Conservation (phyloP, 2,797 vertebrate species). For the Acrossocheilus wenchowensis region DNA sequence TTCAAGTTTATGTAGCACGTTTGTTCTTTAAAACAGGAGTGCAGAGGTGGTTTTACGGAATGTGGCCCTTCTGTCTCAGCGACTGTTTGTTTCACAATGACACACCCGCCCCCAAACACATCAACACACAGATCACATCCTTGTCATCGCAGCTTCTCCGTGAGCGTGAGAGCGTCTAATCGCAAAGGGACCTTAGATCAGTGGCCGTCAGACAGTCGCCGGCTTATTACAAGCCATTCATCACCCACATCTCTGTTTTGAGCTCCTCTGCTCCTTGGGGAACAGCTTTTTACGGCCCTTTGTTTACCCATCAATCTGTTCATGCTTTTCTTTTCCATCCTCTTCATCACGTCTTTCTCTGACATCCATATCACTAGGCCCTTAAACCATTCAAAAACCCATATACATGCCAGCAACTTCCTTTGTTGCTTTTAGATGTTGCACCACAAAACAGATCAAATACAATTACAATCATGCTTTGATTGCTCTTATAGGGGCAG, state of each 20-base stretch:
- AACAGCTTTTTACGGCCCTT: slow-evolving; percentile 61
- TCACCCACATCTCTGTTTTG: slow-evolving; percentile 66
- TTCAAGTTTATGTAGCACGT: slow-evolving; percentile 1
- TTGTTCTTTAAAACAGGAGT: slow-evolving; percentile 1
- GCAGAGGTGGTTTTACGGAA: slow-evolving; percentile 17
- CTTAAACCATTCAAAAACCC: slow-evolving; percentile 31
- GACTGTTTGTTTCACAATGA: slow-evolving; percentile 55
- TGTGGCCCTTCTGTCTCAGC: slow-evolving; percentile 35
- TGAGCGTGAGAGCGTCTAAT: slow-evolving; percentile 63
- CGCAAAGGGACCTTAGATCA: slow-evolving; percentile 68
- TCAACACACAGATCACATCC: slow-evolving; percentile 63
- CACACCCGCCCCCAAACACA: slow-evolving; percentile 52
- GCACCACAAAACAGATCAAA: slow-evolving; percentile 21
- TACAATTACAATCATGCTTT: slow-evolving; percentile 5
- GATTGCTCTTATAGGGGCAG: background rate
- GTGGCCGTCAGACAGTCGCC: slow-evolving; percentile 67
- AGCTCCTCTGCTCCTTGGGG: slow-evolving; percentile 62
- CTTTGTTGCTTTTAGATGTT: slow-evolving; percentile 24
- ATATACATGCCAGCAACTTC: slow-evolving; percentile 25
- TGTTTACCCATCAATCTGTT: slow-evolving; percentile 64
- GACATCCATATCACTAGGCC: slow-evolving; percentile 45
- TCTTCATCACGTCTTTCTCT: slow-evolving; percentile 52
- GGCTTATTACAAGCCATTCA: slow-evolving; percentile 76
- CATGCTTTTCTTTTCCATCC: slow-evolving; percentile 56
- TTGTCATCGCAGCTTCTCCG: slow-evolving; percentile 51